Evolutionary conservation across 2,888 invertebrate genomes (phyloP).

Genomic region (Gnatocerus cornutus): DNA sequence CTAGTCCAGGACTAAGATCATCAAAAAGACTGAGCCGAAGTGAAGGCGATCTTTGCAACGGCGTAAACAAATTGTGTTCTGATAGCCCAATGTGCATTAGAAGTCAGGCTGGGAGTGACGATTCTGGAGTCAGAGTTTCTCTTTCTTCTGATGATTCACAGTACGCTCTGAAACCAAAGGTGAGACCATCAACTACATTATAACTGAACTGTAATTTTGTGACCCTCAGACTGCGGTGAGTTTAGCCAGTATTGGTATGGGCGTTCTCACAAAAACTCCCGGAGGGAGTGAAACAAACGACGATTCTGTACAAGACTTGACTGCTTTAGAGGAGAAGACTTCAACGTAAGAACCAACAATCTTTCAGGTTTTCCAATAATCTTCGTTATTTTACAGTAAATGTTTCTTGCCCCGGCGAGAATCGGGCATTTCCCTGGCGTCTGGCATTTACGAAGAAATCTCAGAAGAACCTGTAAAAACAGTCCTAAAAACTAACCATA

Average conservation of each 20-base stretch:
- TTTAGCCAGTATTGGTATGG: constrained; percentile 66
- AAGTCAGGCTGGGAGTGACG: constrained; percentile 66
- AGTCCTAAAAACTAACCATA: constrained; percentile 57
- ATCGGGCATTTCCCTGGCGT: constrained; percentile 77
- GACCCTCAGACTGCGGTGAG: constrained; percentile 66
- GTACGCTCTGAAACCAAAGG: constrained; percentile 64
- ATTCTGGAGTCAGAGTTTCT: constrained; percentile 68
- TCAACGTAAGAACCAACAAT: not conserved
- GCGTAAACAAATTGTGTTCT: constrained; percentile 54
- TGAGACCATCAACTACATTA: constrained; percentile 49
- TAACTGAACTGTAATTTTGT: not conserved
- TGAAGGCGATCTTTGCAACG: constrained; percentile 71
- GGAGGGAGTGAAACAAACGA: constrained; percentile 70
- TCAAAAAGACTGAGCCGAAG: constrained; percentile 71
- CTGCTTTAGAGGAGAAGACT: constrained; percentile 48
- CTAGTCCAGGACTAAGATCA: constrained; percentile 54
- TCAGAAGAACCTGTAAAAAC: constrained; percentile 68
- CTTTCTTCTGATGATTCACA: constrained; percentile 67
- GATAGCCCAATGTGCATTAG: constrained; percentile 65
- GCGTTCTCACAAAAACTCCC: constrained; percentile 67
- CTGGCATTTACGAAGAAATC: constrained; percentile 82
- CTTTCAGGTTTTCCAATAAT: constrained; percentile 33
- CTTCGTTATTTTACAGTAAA: constrained; percentile 42
- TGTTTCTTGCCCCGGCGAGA: constrained; percentile 69
- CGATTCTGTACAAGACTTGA: constrained; percentile 66